phyloP scores from a whole-genome alignment of 1,140 invertebrate genomes.

The Euwallacea fornicatus region DNA sequence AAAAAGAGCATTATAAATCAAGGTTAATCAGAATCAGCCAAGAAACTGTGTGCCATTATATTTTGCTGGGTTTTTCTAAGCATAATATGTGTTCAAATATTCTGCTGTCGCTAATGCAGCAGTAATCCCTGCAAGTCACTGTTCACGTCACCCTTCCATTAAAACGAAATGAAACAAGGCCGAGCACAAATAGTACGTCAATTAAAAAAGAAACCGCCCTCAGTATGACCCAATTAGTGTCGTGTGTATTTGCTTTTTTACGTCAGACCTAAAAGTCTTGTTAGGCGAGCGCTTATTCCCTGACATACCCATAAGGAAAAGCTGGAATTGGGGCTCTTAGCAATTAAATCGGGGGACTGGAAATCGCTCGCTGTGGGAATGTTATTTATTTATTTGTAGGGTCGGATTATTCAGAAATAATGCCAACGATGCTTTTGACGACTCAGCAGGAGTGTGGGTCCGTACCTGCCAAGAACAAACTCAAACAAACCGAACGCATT shows the following conservation, averaged over 20 bases:
- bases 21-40: no score
- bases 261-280: conserved; percentile 15
- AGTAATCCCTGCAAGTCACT: conserved; percentile 7
- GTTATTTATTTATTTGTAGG: not conserved
- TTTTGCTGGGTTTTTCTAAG: no score
- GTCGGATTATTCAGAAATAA: not conserved
- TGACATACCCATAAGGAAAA: conserved; percentile 2
- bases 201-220: conserved; percentile 12
- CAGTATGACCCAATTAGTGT: conserved; percentile 12
- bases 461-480: not conserved
- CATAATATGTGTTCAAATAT: no score
- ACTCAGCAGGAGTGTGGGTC: no score
- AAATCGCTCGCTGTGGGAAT: not conserved
- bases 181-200: conserved; percentile 7
- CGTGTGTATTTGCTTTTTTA: conserved; percentile 14
- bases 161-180: not conserved
- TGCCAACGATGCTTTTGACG: no score
- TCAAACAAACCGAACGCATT: conserved; percentile 7
- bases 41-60: no score
- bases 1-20: no score
- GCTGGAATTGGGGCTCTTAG: not conserved
- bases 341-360: not conserved
- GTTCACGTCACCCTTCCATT: conserved; percentile 7
- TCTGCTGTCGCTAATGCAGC: not conserved
- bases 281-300: conserved; percentile 5